Evolutionary conservation across 2,888 invertebrate species (phyloP).

Genomic region (Troides helena): DNA sequence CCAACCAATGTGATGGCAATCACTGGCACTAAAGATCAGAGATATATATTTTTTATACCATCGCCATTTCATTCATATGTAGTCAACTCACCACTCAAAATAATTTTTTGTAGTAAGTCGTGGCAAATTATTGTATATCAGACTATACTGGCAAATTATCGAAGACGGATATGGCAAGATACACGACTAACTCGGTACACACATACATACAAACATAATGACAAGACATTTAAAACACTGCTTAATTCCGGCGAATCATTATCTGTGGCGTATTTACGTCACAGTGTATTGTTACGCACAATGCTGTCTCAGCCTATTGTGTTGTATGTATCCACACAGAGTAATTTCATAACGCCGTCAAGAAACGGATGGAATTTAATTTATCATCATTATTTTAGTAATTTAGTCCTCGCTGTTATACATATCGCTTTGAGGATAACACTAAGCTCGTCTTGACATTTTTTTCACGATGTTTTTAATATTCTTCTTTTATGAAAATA

Average conservation of each 20-base stretch:
- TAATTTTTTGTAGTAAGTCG: neutral
- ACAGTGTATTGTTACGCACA: constrained; percentile 27
- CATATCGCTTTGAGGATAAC: neutral
- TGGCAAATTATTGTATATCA: neutral
- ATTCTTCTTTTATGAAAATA: neutral
- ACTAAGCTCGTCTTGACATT: neutral
- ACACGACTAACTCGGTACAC: too few relatives aligned
- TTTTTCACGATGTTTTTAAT: neutral
- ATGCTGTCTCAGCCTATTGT: constrained; percentile 24
- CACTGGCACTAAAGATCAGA: too few relatives aligned
- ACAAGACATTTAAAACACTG: constrained; percentile 7
- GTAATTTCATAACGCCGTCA: constrained; percentile 21
- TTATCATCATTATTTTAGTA: constrained; percentile 25
- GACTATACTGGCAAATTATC: neutral
- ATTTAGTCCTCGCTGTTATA: constrained; percentile 12
- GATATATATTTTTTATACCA: too few relatives aligned
- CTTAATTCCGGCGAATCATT: constrained; percentile 1
- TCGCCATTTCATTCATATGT: too few relatives aligned
- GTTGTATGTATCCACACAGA: constrained; percentile 12
- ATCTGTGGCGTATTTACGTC: constrained; percentile 18
- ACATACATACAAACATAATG: neutral
- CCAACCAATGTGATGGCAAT: too few relatives aligned
- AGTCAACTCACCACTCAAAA: neutral
- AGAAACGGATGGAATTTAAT: constrained; percentile 21
- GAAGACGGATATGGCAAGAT: too few relatives aligned